Evolutionary conservation across 2,888 invertebrate genomes (phyloP), one percentile per base, ranked within the genome.

Genomic region (Plemyria rubiginata): DNA sequence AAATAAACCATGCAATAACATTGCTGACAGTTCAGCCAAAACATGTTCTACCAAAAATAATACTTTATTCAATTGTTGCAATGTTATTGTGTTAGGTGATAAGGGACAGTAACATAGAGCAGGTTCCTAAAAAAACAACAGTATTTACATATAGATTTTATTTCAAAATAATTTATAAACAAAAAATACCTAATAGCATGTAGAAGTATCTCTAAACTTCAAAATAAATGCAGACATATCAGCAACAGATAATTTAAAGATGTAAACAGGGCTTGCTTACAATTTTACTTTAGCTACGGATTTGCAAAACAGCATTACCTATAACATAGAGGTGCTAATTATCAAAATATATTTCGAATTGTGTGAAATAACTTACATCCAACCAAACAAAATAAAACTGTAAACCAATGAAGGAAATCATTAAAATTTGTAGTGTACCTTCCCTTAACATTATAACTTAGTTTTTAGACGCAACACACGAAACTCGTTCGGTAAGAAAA

Each of bases 151-250:
- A 53, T 52, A 51, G n/a, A 48, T 52, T 62, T 62, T 49, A 43
- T 53, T 60, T 62, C 11, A 40, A 48, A 62, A 57, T 62, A 62
- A 53, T 49, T 57, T 57, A 53, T 49, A 62, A 54, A 57, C 53
- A 62, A 57, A 28, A 60, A 57, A 49, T 62, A 54, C 53, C 62
- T 54, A 57, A 49, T 57, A 62, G 62, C 62, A 54, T 49, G 43
- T 53, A 57, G 57, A 57, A 62, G 28, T 56, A 53, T 60, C 22
- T 36, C 36, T 45, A 61, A 53, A 32, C 53, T 46, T 45, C 48
- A 62, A 53, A n/a, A 54, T 57, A 62, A 62, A 62, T 57, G 57
- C 62, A 60, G 60, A 60, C 50, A 60, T 50, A 54, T 50, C 54
- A 54, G 54, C 60, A 50, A 50, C 54, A 32, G 29, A 50, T n/a